Evolutionary conservation across 2,113 vertebrate genomes (phyloP), one percentile per base, ranked within the genome.

Genomic region (Stigmatopora argus): DNA sequence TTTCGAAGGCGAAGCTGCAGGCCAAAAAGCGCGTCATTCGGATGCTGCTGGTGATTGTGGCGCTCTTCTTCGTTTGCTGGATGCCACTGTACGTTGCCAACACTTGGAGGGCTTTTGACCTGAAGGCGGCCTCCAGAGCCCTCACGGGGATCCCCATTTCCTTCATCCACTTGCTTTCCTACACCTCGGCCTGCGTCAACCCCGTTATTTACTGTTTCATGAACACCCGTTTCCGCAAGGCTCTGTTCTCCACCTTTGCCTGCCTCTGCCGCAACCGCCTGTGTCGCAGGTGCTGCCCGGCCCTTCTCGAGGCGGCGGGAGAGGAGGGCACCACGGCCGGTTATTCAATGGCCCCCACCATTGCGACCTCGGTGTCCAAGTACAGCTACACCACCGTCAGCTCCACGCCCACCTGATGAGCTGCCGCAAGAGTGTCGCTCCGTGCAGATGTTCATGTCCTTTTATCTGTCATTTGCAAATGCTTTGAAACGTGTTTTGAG

Each of bases 121-220:
- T 83, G 0, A 69, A 7, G 0, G 89, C 90, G 0, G 95, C 95
- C 4, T 77, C 88, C 35, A 85, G 74, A 0, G 85, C 90, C 0
- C 93, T 98, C 7, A 87, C 94, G 0, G 96, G 96, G 0, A 86
- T 93, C 0, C 96, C 96, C 70, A 97, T 98, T 74, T 96, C 95
- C 67, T 98, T 98, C 88, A 97, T 98, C 86, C 95, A 98, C 85
- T 85, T 98, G 77, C 89, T 98, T 53, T 93, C 91, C 58, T 97
- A 96, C 72, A 87, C 85, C 45, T 98, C 96, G 0, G 91, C 94
- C 67, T 96, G 95, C 0, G 86, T 95, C 86, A 99, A 97, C 85
- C 96, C 96, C 38, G 81, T 99, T 65, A 92, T 98, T 82, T 99
- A 99, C 90, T 98, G 96, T 90, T 98, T 99, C 88, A 98, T 98